Conservation (phyloP, 2,888 invertebrate species). For the Platycheirus albimanus region DNA sequence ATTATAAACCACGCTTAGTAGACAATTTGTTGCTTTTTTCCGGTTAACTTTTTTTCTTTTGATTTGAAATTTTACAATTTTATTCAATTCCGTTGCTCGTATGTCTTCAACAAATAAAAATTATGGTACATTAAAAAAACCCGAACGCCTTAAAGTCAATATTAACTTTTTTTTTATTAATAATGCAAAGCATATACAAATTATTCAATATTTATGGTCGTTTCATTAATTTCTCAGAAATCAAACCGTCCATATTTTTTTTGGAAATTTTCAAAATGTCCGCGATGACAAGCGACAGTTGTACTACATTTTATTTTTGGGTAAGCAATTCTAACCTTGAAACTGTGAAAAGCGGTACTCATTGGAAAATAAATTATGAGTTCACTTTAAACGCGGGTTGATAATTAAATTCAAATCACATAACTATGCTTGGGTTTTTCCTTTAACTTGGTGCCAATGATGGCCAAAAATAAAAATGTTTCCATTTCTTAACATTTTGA, state of each 20-base stretch:
- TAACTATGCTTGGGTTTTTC: constrained; percentile 15
- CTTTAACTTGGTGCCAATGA: background rate
- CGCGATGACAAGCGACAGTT: background rate
- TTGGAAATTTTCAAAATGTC: constrained; percentile 11
- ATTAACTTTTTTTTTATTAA: too few species aligned
- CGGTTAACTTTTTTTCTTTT: too few species aligned
- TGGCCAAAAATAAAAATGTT: background rate
- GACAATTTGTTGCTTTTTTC: too few species aligned
- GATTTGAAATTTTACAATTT: too few species aligned
- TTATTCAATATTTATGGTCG: background rate
- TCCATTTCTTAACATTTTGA: too few species aligned
- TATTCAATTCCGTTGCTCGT: too few species aligned
- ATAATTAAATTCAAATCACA: constrained; percentile 15
- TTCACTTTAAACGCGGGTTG: background rate
- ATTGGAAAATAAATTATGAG: constrained; percentile 16
- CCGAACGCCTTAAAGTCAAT: too few species aligned
- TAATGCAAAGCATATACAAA: constrained; percentile 12
- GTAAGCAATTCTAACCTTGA: constrained; percentile 23
- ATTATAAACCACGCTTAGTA: too few species aligned
- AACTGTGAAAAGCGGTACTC: constrained; percentile 9
- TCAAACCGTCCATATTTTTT: background rate
- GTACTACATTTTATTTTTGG: background rate
- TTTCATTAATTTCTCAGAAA: background rate
- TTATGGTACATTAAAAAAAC: too few species aligned
- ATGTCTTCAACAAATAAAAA: too few species aligned